Evolutionary conservation across 2,888 invertebrate genomes (phyloP).

Genomic region (Papilio gigon): DNA sequence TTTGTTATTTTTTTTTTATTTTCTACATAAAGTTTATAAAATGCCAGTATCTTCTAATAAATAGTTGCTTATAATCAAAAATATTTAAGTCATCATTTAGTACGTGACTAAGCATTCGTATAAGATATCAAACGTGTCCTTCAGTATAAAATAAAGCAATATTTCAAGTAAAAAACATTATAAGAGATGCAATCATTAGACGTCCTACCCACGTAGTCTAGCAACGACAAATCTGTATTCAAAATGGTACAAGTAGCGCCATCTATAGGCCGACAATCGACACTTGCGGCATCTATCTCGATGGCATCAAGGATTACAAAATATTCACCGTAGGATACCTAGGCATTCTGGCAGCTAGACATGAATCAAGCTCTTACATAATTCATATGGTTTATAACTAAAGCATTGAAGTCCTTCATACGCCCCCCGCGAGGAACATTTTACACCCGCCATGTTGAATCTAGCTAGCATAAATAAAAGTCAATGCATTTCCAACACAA

Average conservation of each 20-base stretch:
- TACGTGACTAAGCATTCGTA: background rate
- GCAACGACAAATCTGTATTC: slow-evolving; percentile 27
- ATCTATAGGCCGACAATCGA: slow-evolving; percentile 35
- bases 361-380: slow-evolving; percentile 74
- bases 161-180: background rate
- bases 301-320: slow-evolving; percentile 39
- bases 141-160: slow-evolving; percentile 1
- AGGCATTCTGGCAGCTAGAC: slow-evolving; percentile 61
- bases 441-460: slow-evolving; percentile 68
- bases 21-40: too few species aligned
- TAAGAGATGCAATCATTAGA: slow-evolving; percentile 10
- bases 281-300: slow-evolving; percentile 29
- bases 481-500: slow-evolving; percentile 52
- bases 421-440: slow-evolving; percentile 74
- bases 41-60: too few species aligned
- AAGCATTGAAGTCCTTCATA: slow-evolving; percentile 60
- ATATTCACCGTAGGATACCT: slow-evolving; percentile 44
- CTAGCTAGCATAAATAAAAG: slow-evolving; percentile 62
- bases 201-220: slow-evolving; percentile 4
- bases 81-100: background rate
- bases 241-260: slow-evolving; percentile 34
- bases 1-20: too few species aligned
- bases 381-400: slow-evolving; percentile 72
- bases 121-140: background rate
- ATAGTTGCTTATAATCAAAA: background rate